These are phyloP conservation scores for Arctopsyche grandis DNA, from an alignment of 1,140 invertebrate species.

Conservation along the genomic window DNA sequence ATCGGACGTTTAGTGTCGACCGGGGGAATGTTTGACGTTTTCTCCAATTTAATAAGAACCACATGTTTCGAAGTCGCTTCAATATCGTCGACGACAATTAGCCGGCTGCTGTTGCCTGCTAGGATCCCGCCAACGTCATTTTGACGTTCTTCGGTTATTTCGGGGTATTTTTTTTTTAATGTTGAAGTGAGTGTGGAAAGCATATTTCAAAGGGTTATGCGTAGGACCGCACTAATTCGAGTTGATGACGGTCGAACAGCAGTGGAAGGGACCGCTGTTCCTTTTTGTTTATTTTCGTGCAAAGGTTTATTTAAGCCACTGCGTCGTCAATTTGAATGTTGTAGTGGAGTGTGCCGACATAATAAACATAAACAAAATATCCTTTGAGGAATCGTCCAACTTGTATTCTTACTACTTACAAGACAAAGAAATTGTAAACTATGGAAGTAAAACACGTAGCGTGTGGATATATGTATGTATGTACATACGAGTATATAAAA, in stretches of 20 bases:
- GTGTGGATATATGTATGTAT: no score
- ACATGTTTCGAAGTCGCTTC: constrained; percentile 42
- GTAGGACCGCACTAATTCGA: constrained; percentile 34
- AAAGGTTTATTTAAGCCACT: constrained; percentile 15
- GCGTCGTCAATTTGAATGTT: constrained; percentile 4
- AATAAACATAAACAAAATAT: background rate
- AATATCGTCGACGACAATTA: constrained; percentile 22
- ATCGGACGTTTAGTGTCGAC: constrained; percentile 33
- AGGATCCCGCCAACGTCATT: background rate
- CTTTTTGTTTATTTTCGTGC: constrained; percentile 13
- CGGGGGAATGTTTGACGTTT: constrained; percentile 51
- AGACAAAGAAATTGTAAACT: no score
- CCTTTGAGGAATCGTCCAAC: background rate
- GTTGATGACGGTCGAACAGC: constrained; percentile 29
- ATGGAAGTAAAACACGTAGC: no score
- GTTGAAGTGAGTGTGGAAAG: constrained; percentile 29
- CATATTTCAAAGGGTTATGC: constrained; percentile 42
- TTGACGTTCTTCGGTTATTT: constrained; percentile 1
- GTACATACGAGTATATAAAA: no score
- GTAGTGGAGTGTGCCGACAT: background rate
- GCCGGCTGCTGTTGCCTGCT: background rate
- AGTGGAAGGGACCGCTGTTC: background rate
- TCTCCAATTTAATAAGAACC: constrained; percentile 51
- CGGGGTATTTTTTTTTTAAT: background rate
- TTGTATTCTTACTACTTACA: no score